A percentile compares a stretch with the other conserved stretches of the same genome.
Evolutionary conservation across 2,888 invertebrate genomes (phyloP).

Genomic region (Caenorhabditis sp.): DNA sequence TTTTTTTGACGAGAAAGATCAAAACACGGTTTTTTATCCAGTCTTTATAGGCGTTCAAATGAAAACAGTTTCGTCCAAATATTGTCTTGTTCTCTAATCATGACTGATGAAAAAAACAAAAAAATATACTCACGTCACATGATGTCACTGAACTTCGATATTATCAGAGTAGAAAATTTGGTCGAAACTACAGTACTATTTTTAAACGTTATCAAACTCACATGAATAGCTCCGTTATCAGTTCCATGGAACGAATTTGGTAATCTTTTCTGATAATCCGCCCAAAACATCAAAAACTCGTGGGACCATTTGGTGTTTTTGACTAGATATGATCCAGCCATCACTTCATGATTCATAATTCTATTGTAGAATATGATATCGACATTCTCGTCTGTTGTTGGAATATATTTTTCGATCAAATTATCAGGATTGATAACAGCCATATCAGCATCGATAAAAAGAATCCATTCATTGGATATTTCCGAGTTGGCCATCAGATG

Average conservation of each 20-base stretch:
- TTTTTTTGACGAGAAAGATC: too few relatives aligned
- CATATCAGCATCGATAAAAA: constrained; percentile 53
- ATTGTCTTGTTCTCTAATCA: too few relatives aligned
- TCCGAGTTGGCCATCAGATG: constrained; percentile 13
- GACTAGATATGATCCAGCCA: constrained; percentile 64
- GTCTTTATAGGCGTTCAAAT: too few relatives aligned
- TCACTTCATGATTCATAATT: constrained; percentile 67
- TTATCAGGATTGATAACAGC: constrained; percentile 52
- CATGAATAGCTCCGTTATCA: constrained; percentile 54
- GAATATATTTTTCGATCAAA: constrained; percentile 56
- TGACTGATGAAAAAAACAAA: too few relatives aligned
- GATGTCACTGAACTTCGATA: too few relatives aligned
- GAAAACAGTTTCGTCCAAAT: too few relatives aligned
- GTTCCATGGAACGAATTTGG: constrained; percentile 51
- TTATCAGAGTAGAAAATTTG: too few relatives aligned
- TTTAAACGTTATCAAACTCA: constrained; percentile 11
- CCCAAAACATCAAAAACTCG: constrained; percentile 42
- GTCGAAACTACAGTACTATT: background rate
- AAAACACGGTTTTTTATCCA: too few relatives aligned
- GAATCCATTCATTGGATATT: constrained; percentile 33
- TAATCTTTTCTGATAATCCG: constrained; percentile 38
- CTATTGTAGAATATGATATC: constrained; percentile 66
- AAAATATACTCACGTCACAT: too few relatives aligned
- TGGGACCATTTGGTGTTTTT: constrained; percentile 33
- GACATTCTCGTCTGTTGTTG: constrained; percentile 8